phyloP scores from a whole-genome alignment of 2,888 invertebrate species.

The Thymelicus acteon region DNA sequence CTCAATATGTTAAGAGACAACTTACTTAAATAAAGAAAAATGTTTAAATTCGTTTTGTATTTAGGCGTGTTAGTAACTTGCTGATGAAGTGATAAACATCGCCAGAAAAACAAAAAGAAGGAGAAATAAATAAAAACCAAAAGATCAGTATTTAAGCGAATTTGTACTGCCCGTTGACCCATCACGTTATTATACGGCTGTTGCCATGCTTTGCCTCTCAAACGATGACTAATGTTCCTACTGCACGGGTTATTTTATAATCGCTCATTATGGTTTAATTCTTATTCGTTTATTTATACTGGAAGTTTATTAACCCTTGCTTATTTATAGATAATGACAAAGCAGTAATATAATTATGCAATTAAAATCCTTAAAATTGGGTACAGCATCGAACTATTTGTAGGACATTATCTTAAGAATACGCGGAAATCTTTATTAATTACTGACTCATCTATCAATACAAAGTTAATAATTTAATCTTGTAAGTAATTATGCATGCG shows the following conservation, averaged over 20 bases:
- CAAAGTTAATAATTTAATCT: no score
- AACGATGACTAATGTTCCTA: conserved; percentile 47
- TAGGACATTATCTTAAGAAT: no score
- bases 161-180: conserved; percentile 47
- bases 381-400: neutral
- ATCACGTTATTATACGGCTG: conserved; percentile 50
- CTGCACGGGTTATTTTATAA: conserved; percentile 2
- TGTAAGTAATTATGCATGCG: no score
- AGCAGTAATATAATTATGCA: neutral
- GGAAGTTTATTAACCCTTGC: conserved; percentile 3
- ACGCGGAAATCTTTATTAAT: no score
- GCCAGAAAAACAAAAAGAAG: neutral
- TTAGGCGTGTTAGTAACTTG: neutral
- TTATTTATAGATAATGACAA: conserved; percentile 11
- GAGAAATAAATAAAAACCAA: neutral
- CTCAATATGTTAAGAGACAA: no score
- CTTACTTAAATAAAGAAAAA: neutral
- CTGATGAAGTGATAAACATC: neutral
- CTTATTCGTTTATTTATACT: conserved; percentile 7
- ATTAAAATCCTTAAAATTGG: neutral
- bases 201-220: conserved; percentile 44
- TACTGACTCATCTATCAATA: no score
- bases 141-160: neutral
- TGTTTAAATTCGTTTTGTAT: neutral
- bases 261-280: neutral